Evolutionary conservation across 2,113 vertebrate genomes (phyloP), one percentile per base, ranked within the genome.

Genomic region (Psittacus erithacus): DNA sequence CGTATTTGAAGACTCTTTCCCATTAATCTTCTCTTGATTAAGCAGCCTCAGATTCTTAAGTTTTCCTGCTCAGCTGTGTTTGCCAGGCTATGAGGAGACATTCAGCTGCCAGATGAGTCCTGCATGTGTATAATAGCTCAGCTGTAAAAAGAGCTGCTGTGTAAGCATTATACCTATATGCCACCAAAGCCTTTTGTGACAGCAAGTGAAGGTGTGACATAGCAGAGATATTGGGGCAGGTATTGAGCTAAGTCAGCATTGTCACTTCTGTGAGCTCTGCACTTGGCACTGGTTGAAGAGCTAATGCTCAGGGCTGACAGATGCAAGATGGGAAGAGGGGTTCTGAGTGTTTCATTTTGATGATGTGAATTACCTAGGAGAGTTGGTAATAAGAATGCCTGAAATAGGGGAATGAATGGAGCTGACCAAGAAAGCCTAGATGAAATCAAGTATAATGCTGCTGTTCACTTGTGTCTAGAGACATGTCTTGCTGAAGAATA

Each of bases 41-140:
- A 92, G 80, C 55, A 93, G 80, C 27, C 55, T 95, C 39, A 71
- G 70, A 35, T 68, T 31, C 74, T 91, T 50, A 74, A 93, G 25
- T 77, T 60, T 92, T 93, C 80, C 86, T 91, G 60, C 65, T 91
- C 83, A 91, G 73, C 86, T 95, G 91, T 33, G 4, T 88, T 91
- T 95, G 33, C 50, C 47, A 75, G 74, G 46, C 73, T 82, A 5
- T 59, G 77, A 53, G 3, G 3, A 53, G 41, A 28, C 24, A 50
- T 60, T 49, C 77, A 92, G 81, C 81, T 89, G 81, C 4, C 77
- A 86, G 86, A 75, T 73, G 86, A 84, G 70, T 62, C 39, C 69
- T 71, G 39, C 35, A 33, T 59, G 43, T 47, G 68, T 81, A 25
- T 5, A 19, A 83, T 10, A 81, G 49, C 85, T 88, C 85, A 75